A percentile compares a stretch with the other conserved stretches of the same genome.
These are phyloP conservation scores for Agonopterix heracliana DNA, from an alignment of 2,888 invertebrate species.

Conservation along the genomic window DNA sequence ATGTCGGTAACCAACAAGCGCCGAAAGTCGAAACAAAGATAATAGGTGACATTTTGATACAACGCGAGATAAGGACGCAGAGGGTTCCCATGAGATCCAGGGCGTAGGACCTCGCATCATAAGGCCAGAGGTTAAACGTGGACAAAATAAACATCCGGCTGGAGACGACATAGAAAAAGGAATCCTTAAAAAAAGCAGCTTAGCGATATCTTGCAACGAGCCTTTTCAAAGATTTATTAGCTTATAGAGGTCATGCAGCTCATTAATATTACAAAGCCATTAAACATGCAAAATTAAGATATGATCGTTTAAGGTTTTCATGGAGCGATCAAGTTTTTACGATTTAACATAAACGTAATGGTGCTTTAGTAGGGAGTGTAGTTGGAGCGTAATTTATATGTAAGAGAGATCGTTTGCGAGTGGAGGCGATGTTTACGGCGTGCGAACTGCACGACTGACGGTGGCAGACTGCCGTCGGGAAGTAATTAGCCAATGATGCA, in stretches of 20 bases:
- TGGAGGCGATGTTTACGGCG: conserved; percentile 27
- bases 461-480: conserved; percentile 36
- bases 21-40: conserved; percentile 68
- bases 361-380: conserved; percentile 19
- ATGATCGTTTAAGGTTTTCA: conserved; percentile 19
- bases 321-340: conserved; percentile 32
- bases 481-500: conserved; percentile 37
- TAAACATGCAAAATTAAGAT: conserved; percentile 34
- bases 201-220: neutral
- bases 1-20: conserved; percentile 60
- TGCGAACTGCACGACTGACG: conserved; percentile 37
- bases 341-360: conserved; percentile 17
- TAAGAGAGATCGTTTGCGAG: conserved; percentile 21
- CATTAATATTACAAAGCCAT: conserved; percentile 35
- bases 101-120: conserved; percentile 37
- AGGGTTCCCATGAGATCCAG: conserved; percentile 66
- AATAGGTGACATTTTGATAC: conserved; percentile 73
- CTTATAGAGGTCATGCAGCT: conserved; percentile 23
- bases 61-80: conserved; percentile 60
- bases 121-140: conserved; percentile 59
- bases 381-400: conserved; percentile 35
- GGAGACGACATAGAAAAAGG: conserved; percentile 3
- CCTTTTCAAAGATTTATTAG: conserved; percentile 27
- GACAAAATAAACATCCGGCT: conserved; percentile 44
- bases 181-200: conserved; percentile 6